Evolutionary conservation across 1,140 invertebrate genomes (phyloP).

Genomic region (Solenopsis fugax): DNA sequence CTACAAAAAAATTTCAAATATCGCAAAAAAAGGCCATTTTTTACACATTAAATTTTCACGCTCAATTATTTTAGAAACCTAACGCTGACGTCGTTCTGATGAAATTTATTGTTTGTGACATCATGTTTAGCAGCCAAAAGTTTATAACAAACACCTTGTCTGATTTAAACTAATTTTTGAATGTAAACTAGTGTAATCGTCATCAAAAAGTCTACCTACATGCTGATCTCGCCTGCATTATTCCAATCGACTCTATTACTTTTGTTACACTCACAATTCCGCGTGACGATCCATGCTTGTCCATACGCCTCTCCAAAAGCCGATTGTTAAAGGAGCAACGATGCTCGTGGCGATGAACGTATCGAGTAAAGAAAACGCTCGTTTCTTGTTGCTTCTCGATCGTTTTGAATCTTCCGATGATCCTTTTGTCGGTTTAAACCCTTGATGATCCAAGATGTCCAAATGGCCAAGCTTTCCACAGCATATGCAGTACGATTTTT

Average conservation of each 20-base stretch:
- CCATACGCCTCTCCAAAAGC: conserved; percentile 90
- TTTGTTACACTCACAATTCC: conserved; percentile 74
- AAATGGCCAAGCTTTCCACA: not conserved
- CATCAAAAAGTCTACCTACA: no score
- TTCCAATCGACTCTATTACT: not conserved
- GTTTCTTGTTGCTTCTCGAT: conserved; percentile 66
- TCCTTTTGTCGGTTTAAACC: not conserved
- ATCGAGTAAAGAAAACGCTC: conserved; percentile 68
- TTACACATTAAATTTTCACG: no score
- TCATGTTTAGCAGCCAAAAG: no score
- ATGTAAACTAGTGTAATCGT: no score
- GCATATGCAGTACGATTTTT: not conserved
- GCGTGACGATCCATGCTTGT: conserved; percentile 88
- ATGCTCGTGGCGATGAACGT: conserved; percentile 77
- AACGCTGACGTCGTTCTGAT: no score
- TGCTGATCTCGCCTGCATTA: not conserved
- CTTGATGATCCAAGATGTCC: not conserved
- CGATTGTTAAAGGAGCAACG: conserved; percentile 89
- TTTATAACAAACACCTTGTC: no score
- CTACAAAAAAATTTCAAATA: no score
- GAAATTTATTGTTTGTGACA: no score
- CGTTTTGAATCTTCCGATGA: not conserved
- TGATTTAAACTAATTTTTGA: no score
- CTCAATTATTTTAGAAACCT: no score
- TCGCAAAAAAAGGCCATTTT: no score